phyloP scores from a whole-genome alignment of 1,140 invertebrate genomes.

The Cephus cinctus region DNA sequence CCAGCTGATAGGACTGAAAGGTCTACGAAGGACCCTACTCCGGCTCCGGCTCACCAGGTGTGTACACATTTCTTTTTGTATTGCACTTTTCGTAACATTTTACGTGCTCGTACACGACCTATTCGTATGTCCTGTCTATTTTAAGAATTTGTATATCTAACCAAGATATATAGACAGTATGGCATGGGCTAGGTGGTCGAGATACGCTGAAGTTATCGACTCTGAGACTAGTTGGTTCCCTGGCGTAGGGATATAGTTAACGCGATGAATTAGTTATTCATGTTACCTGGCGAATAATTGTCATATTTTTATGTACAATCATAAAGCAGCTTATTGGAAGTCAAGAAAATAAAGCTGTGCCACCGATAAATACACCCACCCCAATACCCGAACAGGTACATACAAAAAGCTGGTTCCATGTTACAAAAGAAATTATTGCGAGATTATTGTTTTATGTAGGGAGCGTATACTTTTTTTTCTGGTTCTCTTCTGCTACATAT shows the following conservation, averaged over 20 bases:
- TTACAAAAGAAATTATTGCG: too few relatives aligned
- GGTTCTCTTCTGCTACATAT: constrained; percentile 7
- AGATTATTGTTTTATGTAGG: constrained; percentile 5
- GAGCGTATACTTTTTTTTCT: too few relatives aligned
- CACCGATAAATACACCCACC: constrained; percentile 53
- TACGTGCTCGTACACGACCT: not conserved
- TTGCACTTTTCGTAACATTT: not conserved
- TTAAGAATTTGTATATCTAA: too few relatives aligned
- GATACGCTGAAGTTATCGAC: too few relatives aligned
- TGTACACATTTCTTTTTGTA: constrained; percentile 5
- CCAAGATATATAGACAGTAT: too few relatives aligned
- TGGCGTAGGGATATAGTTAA: too few relatives aligned
- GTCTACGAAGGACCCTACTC: constrained; percentile 54
- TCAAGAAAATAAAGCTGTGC: constrained; percentile 52
- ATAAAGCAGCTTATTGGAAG: constrained; percentile 52
- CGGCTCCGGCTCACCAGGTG: constrained; percentile 50
- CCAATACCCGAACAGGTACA: constrained; percentile 56
- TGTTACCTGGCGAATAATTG: too few relatives aligned
- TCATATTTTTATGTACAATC: constrained; percentile 37
- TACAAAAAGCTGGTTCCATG: too few relatives aligned
- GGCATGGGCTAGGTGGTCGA: too few relatives aligned
- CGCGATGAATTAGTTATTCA: too few relatives aligned
- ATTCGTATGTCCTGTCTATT: not conserved
- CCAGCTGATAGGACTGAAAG: constrained; percentile 52
- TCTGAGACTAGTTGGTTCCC: too few relatives aligned